Base-by-base conservation (phyloP, 2,797 vertebrate genomes). In the Acrossocheilus wenchowensis region DNA sequence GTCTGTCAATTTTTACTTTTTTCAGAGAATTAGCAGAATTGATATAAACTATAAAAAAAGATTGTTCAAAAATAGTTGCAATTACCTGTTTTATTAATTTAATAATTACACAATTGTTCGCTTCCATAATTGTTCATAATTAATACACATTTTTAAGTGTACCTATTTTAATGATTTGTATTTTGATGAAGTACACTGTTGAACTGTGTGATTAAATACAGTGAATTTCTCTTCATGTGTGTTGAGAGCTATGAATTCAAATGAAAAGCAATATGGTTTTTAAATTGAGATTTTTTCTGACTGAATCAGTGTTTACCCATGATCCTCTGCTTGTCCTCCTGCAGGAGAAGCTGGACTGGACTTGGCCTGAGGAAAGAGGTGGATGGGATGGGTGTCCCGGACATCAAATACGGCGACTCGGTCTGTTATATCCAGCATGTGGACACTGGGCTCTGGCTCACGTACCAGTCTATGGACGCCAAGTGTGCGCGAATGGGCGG, bases 341-440 rank as follows among this genome's bases (percentile, higher is more conserved):
- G 41, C 78, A 99, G 98, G 98, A 99, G 95, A 99, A 99, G 84
- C 81, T 97, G 91, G 98, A 99, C 89, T 91, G n/a, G n/a, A n/a
- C n/a, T 94, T 3, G 96, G 96, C 1, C 89, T 96, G 81, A 97
- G 95, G 93, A 99, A 98, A 92, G 98, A 99, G 78, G 95, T 98
- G 1, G 98, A 99, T 79, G 98, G 98, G 45, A 99, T 99, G 98
- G 97, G 98, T 9, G 95, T 96, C n/a, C 97, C 98, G 6, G 98
- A 99, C 90, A 98, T 99, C 85, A 99, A 99, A 82, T 99, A 99
- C 0, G 98, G 98, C 0, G 98, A 99, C 93, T 99, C 98, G 0
- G 96, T 99, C 64, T 99, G 98, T 89, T 99, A 96, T 72, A 96
- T 99, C 88, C 98, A 99, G 66, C 98, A 99, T 1, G 95, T 96